phyloP scores from a whole-genome alignment of 2,888 invertebrate genomes.

The Encarsia formosa region DNA sequence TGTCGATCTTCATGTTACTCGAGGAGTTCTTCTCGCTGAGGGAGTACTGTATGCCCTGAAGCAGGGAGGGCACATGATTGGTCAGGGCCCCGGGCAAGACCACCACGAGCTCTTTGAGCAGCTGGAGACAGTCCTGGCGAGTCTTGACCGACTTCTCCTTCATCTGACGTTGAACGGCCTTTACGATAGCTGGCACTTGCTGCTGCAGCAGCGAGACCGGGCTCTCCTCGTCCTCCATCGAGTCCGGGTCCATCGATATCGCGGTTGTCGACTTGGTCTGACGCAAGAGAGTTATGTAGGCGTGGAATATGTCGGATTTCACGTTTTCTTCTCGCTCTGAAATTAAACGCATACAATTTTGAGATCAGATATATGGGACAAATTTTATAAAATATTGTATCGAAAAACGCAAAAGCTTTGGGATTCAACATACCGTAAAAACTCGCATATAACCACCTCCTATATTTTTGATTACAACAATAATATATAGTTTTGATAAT shows the following conservation, averaged over 20 bases:
- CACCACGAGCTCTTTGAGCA: slow-evolving; percentile 84
- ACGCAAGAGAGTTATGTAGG: slow-evolving; percentile 86
- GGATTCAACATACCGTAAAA: too few species aligned
- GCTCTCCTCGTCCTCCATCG: slow-evolving; percentile 70
- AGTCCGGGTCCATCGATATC: slow-evolving; percentile 64
- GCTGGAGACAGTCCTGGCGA: slow-evolving; percentile 85
- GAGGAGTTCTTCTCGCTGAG: slow-evolving; percentile 89
- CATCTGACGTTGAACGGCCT: slow-evolving; percentile 83
- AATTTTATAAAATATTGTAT: too few species aligned
- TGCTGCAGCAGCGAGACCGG: slow-evolving; percentile 59
- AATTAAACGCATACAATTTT: slow-evolving; percentile 29
- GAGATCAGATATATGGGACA: too few species aligned
- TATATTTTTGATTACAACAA: too few species aligned
- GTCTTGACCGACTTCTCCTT: slow-evolving; percentile 82
- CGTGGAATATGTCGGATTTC: slow-evolving; percentile 95
- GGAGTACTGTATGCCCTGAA: slow-evolving; percentile 86
- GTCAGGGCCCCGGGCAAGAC: slow-evolving; percentile 87
- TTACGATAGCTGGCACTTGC: slow-evolving; percentile 75
- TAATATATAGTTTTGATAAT: too few species aligned
- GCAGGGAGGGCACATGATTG: slow-evolving; percentile 76
- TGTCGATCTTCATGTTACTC: slow-evolving; percentile 97
- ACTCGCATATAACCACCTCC: too few species aligned
- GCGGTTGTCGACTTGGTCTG: slow-evolving; percentile 77
- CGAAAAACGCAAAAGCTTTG: too few species aligned
- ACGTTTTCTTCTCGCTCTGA: slow-evolving; percentile 97